Conservation (phyloP, 2,113 vertebrate genomes). For the Potamarius usumacintae region DNA sequence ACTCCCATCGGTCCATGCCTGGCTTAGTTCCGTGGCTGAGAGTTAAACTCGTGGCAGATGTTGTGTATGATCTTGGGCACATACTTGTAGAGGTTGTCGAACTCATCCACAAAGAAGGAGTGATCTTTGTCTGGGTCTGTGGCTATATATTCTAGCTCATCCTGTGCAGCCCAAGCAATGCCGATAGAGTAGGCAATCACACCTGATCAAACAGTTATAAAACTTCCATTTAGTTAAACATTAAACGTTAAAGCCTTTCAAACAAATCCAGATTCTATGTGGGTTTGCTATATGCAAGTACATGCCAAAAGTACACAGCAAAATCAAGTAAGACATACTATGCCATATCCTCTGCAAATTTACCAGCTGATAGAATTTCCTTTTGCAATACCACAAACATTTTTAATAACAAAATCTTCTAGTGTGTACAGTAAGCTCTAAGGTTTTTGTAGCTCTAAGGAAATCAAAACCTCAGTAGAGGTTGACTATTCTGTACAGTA, state of each 20-base stretch:
- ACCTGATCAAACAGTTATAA: conserved; percentile 69
- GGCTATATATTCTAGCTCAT: conserved; percentile 94
- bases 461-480: background rate
- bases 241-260: background rate
- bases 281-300: background rate
- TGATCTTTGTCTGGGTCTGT: conserved; percentile 90
- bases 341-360: background rate
- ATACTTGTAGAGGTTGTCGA: conserved; percentile 87
- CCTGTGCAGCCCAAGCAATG: conserved; percentile 93
- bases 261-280: background rate
- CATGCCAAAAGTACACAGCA: background rate
- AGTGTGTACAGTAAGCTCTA: background rate
- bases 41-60: conserved; percentile 97
- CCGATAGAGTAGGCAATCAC: conserved; percentile 93
- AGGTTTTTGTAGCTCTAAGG: background rate
- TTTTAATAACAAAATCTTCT: background rate
- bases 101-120: conserved; percentile 96
- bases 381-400: background rate
- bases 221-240: conserved; percentile 37
- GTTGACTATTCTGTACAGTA: background rate
- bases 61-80: conserved; percentile 90
- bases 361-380: background rate
- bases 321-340: background rate
- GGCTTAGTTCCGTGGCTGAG: conserved; percentile 90
- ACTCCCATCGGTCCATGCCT: conserved; percentile 10